These are phyloP conservation scores for Epicauta chinensis DNA, from an alignment of 1,140 invertebrate genomes.

Conservation along the genomic window DNA sequence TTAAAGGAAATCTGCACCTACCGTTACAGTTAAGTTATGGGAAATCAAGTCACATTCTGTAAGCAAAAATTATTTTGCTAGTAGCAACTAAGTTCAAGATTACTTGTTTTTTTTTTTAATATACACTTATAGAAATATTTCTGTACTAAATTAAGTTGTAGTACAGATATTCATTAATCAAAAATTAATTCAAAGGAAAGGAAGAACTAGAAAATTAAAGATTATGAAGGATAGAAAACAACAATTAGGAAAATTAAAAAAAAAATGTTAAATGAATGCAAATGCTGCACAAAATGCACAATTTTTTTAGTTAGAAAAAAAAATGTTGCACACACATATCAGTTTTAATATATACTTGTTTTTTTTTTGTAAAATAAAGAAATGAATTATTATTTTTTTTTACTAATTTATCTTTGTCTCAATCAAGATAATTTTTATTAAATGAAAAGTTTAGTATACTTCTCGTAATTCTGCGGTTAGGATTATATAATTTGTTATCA, in stretches of 20 bases:
- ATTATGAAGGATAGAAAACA: no score
- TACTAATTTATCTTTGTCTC: not conserved
- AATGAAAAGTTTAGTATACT: not conserved
- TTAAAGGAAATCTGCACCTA: conserved; percentile 21
- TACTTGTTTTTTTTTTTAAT: no score
- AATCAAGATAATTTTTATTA: not conserved
- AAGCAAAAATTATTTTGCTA: conserved; percentile 1
- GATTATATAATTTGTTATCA: not conserved
- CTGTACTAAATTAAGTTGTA: no score
- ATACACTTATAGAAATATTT: no score
- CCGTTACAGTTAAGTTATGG: conserved; percentile 27
- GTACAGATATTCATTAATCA: no score
- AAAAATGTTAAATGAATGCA: not conserved
- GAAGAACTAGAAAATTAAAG: no score
- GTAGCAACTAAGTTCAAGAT: no score
- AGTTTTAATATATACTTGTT: not conserved
- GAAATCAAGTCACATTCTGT: conserved; percentile 24
- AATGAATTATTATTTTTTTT: not conserved
- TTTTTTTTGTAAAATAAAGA: no score
- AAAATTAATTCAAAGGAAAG: no score
- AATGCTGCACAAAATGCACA: not conserved
- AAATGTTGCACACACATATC: not conserved
- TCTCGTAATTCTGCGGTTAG: not conserved
- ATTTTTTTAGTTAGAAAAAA: not conserved
- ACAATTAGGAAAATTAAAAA: no score